These are phyloP conservation scores for Drosophila melanica DNA, from an alignment of 1,140 invertebrate species.

Conservation along the genomic window DNA sequence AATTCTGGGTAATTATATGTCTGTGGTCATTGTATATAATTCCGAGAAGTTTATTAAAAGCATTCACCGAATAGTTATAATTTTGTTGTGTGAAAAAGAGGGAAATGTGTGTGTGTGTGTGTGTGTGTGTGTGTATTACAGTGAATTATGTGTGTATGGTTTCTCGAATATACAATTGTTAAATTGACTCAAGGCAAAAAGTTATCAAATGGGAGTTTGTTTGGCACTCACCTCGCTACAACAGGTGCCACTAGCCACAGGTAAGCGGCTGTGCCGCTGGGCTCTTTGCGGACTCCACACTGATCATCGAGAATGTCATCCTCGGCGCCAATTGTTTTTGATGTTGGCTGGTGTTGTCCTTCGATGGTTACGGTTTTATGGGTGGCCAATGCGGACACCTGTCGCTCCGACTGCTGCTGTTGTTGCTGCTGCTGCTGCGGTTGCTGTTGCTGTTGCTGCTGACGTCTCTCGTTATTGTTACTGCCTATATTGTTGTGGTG, in stretches of 20 bases:
- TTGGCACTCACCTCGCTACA: conserved; percentile 75
- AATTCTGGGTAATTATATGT: too few relatives aligned
- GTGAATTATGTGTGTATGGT: too few relatives aligned
- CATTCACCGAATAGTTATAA: too few relatives aligned
- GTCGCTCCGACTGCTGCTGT: conserved; percentile 14
- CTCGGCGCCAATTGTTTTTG: conserved; percentile 9
- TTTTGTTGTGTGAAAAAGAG: too few relatives aligned
- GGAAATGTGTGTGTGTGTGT: too few relatives aligned
- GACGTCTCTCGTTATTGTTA: conserved; percentile 17
- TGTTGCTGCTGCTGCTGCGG: conserved; percentile 17
- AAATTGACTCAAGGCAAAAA: neutral
- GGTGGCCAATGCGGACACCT: neutral
- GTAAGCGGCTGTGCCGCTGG: conserved; percentile 48
- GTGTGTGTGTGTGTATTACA: too few relatives aligned
- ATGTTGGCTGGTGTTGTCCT: conserved; percentile 23
- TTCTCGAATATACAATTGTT: too few relatives aligned
- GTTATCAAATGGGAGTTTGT: neutral
- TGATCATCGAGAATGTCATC: conserved; percentile 3
- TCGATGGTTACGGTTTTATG: neutral
- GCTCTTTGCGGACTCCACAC: too few relatives aligned
- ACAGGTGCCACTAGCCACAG: conserved; percentile 84
- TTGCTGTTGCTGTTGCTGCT: conserved; percentile 10
- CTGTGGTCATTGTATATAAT: too few relatives aligned
- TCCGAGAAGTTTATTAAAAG: too few relatives aligned
- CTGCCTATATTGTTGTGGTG: conserved; percentile 33